Base-by-base conservation (phyloP, 1,140 invertebrate genomes). In the Procambarus clarkii region DNA sequence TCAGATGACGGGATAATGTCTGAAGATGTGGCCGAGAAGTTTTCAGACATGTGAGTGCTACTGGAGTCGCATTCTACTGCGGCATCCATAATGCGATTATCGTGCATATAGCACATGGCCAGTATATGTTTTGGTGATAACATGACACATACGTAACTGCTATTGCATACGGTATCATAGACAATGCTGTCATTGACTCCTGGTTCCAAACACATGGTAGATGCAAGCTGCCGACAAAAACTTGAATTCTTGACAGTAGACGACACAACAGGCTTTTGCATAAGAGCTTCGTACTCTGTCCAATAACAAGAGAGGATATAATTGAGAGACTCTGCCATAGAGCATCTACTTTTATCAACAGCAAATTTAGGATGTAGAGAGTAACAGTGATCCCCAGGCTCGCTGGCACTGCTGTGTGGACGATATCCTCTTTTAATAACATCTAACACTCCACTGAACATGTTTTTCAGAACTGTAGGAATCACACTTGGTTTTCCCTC, bases 71-170 rank as follows among this genome's bases (percentile, higher is more conserved):
- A 92, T 11, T 78, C 48, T 21, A 88, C 60, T 15, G 80, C 77
- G 21, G 76, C 50, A 78, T 92, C 83, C 44, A 92, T 48, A 11
- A 92, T 81, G 24, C 77, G 46, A 71, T 76, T 64, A 77, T 93
- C 88, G 21, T 93, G 85, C 87, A 93, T 93, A 80, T 90, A 91
- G 60, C 92, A 93, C 86, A 93, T 88, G 50, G 92, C 92, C 84
- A 93, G 80, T 50, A 93, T 60, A 78, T 93, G 92, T 46, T 93
- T 92, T 76, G 92, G 91, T 48, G 91, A 93, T 15, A 93, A 80
- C 92, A 93, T 93, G 21, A 93, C 88, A 69, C 92, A 93, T 24
- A 92, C 84, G 71, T 93, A 93, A 80, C 91, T 92, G 69, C 88
- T 88, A 60, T 92, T 92, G 74, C 92, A 93, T 34, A 85, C 91